Evolutionary conservation across 2,113 vertebrate genomes (phyloP).

Genomic region (Bagarius yarrelli): DNA sequence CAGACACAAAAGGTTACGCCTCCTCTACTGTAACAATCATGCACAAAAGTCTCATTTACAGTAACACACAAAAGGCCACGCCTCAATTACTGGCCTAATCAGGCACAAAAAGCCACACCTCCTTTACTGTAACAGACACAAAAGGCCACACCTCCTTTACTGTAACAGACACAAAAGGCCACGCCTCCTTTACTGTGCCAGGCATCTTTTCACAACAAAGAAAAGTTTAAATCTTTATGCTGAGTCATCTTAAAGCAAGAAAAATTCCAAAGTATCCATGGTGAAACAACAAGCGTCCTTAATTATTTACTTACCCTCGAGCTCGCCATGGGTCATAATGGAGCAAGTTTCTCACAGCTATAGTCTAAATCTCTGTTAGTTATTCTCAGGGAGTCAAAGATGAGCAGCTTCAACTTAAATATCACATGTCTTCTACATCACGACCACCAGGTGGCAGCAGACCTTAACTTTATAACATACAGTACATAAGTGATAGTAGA

Average conservation of each 20-base stretch:
- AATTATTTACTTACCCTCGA: background rate
- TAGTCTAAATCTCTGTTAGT: background rate
- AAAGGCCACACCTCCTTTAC: too few relatives aligned
- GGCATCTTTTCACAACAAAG: too few relatives aligned
- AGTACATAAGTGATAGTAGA: background rate
- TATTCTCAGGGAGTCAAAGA: background rate
- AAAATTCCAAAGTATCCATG: background rate
- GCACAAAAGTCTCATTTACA: background rate
- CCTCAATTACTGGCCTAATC: background rate
- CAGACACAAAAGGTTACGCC: background rate
- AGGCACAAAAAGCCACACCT: too few relatives aligned
- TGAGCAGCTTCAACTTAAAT: background rate
- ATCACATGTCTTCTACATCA: background rate
- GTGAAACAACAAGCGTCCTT: background rate
- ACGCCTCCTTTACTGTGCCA: too few relatives aligned
- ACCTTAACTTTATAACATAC: background rate
- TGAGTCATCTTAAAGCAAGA: background rate
- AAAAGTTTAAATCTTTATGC: background rate
- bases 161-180: background rate
- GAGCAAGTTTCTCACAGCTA: background rate
- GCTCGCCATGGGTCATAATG: background rate
- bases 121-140: too few relatives aligned
- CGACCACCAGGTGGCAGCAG: slow-evolving; percentile 35
- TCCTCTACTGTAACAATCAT: background rate
- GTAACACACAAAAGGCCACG: background rate